Evolutionary conservation across 2,797 vertebrate genomes (phyloP).

Genomic region (Enteromius paludinosus): DNA sequence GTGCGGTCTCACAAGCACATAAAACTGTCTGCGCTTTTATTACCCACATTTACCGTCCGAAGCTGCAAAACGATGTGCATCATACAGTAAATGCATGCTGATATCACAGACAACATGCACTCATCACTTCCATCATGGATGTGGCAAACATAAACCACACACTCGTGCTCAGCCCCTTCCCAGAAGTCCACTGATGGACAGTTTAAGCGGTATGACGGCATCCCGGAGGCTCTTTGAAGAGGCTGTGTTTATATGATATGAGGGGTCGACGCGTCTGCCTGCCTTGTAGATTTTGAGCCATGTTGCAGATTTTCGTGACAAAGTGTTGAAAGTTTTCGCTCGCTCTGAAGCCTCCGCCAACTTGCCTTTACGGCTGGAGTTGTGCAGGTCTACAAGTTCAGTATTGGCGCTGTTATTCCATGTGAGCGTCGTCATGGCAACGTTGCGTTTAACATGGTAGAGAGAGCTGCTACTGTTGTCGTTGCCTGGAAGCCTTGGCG

Average conservation of each 20-base stretch:
- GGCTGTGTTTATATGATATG: conserved; percentile 35
- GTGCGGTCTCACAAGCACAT: conserved; percentile 17
- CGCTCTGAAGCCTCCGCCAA: conserved; percentile 47
- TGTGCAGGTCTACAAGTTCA: neutral
- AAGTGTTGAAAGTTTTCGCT: conserved; percentile 55
- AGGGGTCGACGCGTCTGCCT: conserved; percentile 28
- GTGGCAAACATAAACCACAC: conserved; percentile 45
- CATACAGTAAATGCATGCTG: conserved; percentile 14
- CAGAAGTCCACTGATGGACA: conserved; percentile 56
- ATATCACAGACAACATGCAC: conserved; percentile 30
- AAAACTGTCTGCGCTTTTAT: neutral
- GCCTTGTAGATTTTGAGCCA: conserved; percentile 56
- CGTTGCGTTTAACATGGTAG: conserved; percentile 37
- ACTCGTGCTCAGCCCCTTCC: conserved; percentile 45
- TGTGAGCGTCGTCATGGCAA: conserved; percentile 46
- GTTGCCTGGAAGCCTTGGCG: conserved; percentile 45
- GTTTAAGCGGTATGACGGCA: conserved; percentile 42
- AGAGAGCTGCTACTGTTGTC: conserved; percentile 54
- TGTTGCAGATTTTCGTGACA: conserved; percentile 65
- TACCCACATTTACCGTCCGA: neutral
- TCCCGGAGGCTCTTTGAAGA: conserved; percentile 30
- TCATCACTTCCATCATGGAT: conserved; percentile 39
- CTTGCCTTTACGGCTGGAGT: conserved; percentile 5
- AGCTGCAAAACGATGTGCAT: neutral
- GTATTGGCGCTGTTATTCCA: conserved; percentile 32